Base-by-base conservation (phyloP, 1,140 invertebrate species). In the Tetraneura akinire region DNA sequence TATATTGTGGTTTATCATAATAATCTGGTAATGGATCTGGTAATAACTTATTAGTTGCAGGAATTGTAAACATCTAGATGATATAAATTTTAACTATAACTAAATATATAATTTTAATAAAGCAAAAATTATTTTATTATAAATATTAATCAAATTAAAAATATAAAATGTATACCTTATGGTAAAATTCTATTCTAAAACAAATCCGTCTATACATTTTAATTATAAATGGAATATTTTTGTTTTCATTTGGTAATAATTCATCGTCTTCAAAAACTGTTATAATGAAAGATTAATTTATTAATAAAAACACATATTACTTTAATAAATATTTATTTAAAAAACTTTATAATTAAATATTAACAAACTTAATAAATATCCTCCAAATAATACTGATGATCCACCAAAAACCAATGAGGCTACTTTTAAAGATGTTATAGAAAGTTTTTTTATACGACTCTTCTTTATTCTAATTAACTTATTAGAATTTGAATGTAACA, bases 1-100 rank as follows among this genome's bases (percentile, higher is more conserved):
- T 99, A 84, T 98, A 99, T 3, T 94, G 94, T 18, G 97, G 98
- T 86, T 99, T 98, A 81, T 92, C 89, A 85, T 98, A 99, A 0
- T 97, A 97, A 82, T 92, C 90, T 83, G 92, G 90, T 5, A 99
- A 85, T 26, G 96, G 94, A 87, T 99, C 97, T 51, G 98, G 98
- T 81, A 99, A 87, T 11, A 99, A 87, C 85, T 97, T 95, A 74
- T 96, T 93, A 78, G 96, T 90, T n/a, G 96, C 97, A 13, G 98
- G 98, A 84, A 99, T 96, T 87, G 95, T 92, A 64, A 98, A 93
- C 88, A 94, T 90, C 91, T 94, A 81, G n/a, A 14, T 16, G 14
- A 53, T 32, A 73, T 23, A 57, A 3, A 42, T 68, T 64, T 37
- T 4, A 32, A 64, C 10, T 14, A 4, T 42, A 21, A 42, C 42